Base-by-base conservation (phyloP, 2,888 invertebrate genomes). In the Psococerastis gibbosa region DNA sequence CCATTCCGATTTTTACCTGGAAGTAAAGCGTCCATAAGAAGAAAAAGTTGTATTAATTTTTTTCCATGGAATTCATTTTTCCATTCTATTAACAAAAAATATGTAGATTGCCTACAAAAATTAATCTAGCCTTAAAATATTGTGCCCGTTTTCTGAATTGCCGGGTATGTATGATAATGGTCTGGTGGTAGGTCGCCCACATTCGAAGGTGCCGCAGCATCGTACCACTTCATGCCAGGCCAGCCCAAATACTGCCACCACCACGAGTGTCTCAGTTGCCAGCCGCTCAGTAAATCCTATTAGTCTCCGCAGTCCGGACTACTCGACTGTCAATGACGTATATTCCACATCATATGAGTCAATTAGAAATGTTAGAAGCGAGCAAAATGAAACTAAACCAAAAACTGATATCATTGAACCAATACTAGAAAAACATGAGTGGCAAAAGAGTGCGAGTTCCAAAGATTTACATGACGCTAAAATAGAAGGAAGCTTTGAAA, bases 371-470 rank as follows among this genome's bases (percentile, higher is more conserved):
- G 17, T 38, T 17, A 3, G 38, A 18, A 38, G 20, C 20, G 38
- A 38, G 20, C 22, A 17, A 6, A 20, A 18, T 17, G 22, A 38
- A 11, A 20, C 38, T 4, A 20, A 13, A 18, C 20, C 38, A 20
- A 38, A 38, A 38, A 38, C 38, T 9, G 22, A 22, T 22, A 20
- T 20, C n/a, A 20, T 13, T 13, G 22, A 38, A 20, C 33, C 33
- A 9, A 17, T 17, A 6, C 9, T 4, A 6, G 38, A 18, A 3
- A 20, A 38, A 20, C n/a, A 20, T 50, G 60, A 69, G 47, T 80
- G 81, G 79, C 75, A 80, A 49, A 78, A 83, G 57, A 81, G 81
- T 58, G 77, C 79, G 54, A 81, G 81, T 56, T 83, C 83, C 62
- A 77, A 80, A 62, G 82, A 84, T 57, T 68, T 85, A 48, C 45